phyloP scores from a whole-genome alignment of 2,888 invertebrate genomes.

The Acanthopleura granulata region DNA sequence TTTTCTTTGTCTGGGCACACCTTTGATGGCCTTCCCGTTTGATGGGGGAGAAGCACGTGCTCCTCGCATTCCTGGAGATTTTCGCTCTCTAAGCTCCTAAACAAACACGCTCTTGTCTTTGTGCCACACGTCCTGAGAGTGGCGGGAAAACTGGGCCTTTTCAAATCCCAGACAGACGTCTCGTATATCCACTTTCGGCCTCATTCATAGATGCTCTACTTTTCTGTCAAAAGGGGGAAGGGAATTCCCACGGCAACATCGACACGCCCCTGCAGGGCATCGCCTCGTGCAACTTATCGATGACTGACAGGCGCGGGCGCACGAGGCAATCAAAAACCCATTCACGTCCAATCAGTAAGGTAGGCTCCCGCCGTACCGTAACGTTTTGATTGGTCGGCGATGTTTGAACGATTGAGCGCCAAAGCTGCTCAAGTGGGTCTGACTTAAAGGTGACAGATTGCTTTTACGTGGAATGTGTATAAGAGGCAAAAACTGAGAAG shows the following conservation, averaged over 20 bases:
- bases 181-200: background rate
- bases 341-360: background rate
- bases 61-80: no score
- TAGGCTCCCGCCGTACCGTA: no score
- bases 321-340: background rate
- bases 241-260: background rate
- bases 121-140: background rate
- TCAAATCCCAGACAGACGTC: background rate
- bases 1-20: no score
- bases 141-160: background rate
- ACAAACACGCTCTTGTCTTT: background rate
- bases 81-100: background rate
- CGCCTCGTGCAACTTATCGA: background rate
- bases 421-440: background rate
- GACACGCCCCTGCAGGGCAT: background rate
- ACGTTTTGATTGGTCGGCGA: background rate
- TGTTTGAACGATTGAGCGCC: background rate
- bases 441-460: no score
- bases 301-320: no score
- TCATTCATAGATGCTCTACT: background rate
- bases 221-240: background rate
- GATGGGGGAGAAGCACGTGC: no score
- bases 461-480: no score
- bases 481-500: background rate
- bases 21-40: no score